phyloP scores from a whole-genome alignment of 2,888 invertebrate species.

The Pollenia griseotomentosa region DNA sequence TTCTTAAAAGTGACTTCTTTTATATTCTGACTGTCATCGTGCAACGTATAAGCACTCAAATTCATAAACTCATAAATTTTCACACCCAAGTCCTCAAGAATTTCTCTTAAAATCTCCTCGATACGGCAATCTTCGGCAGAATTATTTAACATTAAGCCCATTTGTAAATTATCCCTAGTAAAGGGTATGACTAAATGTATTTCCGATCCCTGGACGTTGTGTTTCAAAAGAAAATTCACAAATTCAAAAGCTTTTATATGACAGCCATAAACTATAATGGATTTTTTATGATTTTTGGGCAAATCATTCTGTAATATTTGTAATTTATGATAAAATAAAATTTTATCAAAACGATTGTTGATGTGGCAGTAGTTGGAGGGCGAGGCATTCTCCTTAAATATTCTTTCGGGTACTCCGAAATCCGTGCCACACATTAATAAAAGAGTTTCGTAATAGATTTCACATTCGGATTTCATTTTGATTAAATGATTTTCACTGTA shows the following conservation, averaged over 20 bases:
- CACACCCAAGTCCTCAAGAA: conserved; percentile 77
- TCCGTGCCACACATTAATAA: conserved; percentile 75
- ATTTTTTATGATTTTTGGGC: neutral
- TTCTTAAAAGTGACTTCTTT: conserved; percentile 74
- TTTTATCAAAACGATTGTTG: conserved; percentile 79
- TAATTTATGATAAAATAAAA: conserved; percentile 79
- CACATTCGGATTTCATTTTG: conserved; percentile 75
- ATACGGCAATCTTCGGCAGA: conserved; percentile 76
- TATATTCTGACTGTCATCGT: conserved; percentile 67
- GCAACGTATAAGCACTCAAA: conserved; percentile 62
- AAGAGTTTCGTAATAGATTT: conserved; percentile 78
- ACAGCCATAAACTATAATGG: conserved; percentile 78
- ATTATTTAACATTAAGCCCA: conserved; percentile 70
- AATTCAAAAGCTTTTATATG: conserved; percentile 77
- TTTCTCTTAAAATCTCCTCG: conserved; percentile 75
- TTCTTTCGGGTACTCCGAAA: conserved; percentile 69
- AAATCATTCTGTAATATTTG: conserved; percentile 56
- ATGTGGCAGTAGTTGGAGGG: conserved; percentile 78
- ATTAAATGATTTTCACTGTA: conserved; percentile 74
- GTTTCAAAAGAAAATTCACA: conserved; percentile 77
- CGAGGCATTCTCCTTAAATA: neutral
- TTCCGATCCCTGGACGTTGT: conserved; percentile 71
- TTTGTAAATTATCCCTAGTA: neutral
- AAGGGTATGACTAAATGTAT: conserved; percentile 77
- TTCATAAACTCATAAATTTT: conserved; percentile 68